Evolutionary conservation across 2,113 vertebrate species (phyloP).

Genomic region (Pitta sordida): DNA sequence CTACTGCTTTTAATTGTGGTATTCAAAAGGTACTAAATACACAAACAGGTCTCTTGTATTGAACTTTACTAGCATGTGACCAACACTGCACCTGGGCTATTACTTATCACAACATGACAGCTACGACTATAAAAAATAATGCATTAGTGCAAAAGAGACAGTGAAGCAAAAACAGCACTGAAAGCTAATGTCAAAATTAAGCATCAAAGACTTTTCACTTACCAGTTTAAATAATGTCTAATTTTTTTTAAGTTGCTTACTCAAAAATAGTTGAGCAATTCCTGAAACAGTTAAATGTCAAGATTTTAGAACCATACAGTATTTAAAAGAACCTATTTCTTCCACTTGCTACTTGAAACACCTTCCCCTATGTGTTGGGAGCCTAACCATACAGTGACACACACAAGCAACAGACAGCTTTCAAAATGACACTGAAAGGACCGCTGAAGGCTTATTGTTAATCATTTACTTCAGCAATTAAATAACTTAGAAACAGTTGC

Average conservation of each 20-base stretch:
- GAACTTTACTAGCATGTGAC: background rate
- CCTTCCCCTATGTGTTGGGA: background rate
- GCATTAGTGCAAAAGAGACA: background rate
- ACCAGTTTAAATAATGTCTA: background rate
- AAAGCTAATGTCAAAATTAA: background rate
- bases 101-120: background rate
- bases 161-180: background rate
- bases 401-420: accelerated
- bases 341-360: background rate
- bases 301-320: background rate
- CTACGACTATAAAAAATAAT: background rate
- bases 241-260: background rate
- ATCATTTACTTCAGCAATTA: background rate
- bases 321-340: background rate
- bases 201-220: background rate
- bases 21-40: background rate
- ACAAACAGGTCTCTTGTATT: background rate
- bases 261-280: background rate
- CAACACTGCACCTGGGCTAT: background rate
- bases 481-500: background rate
- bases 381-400: background rate
- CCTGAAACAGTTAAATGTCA: background rate
- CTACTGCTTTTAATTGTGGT: background rate
- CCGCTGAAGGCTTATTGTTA: background rate
- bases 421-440: background rate